Percentiles rank a stretch among this genome's conserved stretches.
Conservation (phyloP, 2,113 vertebrate species). For the Mirza zaza region DNA sequence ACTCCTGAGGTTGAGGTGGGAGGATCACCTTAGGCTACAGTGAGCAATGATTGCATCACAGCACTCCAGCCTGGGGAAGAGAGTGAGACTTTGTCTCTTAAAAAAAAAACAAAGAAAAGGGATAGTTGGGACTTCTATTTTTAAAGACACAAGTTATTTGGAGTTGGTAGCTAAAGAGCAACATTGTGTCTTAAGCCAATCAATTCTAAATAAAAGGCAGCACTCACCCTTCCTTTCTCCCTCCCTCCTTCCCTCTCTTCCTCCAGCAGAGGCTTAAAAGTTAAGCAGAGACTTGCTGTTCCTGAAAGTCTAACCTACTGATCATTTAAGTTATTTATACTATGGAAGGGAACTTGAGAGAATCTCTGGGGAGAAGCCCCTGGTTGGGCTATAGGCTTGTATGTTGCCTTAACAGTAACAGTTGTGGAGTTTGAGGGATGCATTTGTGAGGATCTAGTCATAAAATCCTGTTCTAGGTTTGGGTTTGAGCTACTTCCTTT, state of each 20-base stretch:
- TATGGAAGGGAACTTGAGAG: neutral
- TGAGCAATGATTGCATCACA: too few relatives aligned
- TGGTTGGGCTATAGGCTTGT: neutral
- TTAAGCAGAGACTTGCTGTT: neutral
- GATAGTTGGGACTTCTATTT: neutral
- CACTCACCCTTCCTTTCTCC: neutral
- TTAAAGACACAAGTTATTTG: constrained; percentile 22
- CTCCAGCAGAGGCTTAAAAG: neutral
- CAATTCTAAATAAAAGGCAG: neutral
- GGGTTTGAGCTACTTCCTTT: neutral
- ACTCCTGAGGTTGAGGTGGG: too few relatives aligned
- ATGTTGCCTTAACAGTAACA: neutral
- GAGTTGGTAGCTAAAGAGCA: neutral
- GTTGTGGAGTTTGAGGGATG: neutral
- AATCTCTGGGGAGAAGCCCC: neutral
- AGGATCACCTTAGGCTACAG: too few relatives aligned
- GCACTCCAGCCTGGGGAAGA: too few relatives aligned
- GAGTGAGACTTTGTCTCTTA: too few relatives aligned
- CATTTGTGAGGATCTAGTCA: neutral
- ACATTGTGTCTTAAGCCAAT: neutral
- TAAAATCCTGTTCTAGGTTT: neutral
- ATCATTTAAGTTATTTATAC: neutral
- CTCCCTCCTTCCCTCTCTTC: neutral
- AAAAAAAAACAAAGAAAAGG: too few relatives aligned
- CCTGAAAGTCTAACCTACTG: neutral